phyloP scores from a whole-genome alignment of 2,888 invertebrate species.

The Philereme transversata region DNA sequence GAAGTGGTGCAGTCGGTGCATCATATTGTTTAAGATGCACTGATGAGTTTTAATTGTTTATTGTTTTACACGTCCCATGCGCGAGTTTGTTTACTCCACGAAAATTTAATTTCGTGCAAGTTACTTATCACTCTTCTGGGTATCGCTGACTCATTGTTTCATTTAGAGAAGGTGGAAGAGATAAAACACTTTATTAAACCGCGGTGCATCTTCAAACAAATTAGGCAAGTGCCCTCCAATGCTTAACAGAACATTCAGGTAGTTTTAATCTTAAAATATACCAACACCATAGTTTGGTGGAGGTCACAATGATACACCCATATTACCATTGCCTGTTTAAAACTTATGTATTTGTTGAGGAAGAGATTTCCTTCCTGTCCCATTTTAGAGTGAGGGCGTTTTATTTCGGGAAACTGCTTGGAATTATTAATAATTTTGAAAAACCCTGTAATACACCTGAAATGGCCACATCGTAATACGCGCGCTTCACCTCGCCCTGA shows the following conservation, averaged over 20 bases:
- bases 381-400: neutral
- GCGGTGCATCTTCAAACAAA: neutral
- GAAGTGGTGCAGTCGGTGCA: conserved; percentile 53
- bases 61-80: conserved; percentile 54
- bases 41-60: conserved; percentile 67
- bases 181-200: conserved; percentile 15
- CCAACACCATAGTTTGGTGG: too few relatives aligned
- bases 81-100: conserved; percentile 48
- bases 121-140: conserved; percentile 41
- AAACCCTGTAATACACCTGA: conserved; percentile 13
- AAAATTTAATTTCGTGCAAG: conserved; percentile 46
- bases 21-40: conserved; percentile 46
- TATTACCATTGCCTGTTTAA: too few relatives aligned
- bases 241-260: too few relatives aligned
- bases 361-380: neutral
- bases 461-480: conserved; percentile 22
- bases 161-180: conserved; percentile 21
- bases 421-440: conserved; percentile 11
- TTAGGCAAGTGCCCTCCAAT: too few relatives aligned
- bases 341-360: neutral
- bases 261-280: too few relatives aligned
- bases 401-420: conserved; percentile 3
- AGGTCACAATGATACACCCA: too few relatives aligned
- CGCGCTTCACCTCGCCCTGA: conserved; percentile 48
- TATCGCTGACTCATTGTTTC: conserved; percentile 42